phyloP scores from a whole-genome alignment of 2,797 vertebrate species.

The Benthosema pterotum region DNA sequence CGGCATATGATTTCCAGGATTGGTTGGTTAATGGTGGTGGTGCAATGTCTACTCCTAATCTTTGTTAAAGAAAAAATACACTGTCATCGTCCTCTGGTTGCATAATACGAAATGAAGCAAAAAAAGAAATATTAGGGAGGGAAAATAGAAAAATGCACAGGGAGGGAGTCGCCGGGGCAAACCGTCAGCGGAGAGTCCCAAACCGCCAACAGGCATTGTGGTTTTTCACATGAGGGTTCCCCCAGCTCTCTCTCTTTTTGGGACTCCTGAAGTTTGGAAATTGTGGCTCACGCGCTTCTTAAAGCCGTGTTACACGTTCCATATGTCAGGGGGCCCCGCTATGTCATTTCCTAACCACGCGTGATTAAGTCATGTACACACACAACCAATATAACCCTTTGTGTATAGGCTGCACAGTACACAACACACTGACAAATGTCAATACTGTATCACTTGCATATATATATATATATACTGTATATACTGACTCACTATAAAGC shows the following conservation, averaged over 20 bases:
- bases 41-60: conserved; percentile 4
- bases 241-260: conserved; percentile 26
- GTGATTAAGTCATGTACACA: conserved; percentile 49
- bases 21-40: background rate
- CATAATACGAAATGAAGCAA: background rate
- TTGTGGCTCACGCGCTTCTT: conserved; percentile 51
- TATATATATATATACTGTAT: background rate
- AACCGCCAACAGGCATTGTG: conserved; percentile 3
- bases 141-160: conserved; percentile 24
- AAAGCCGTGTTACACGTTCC: conserved; percentile 37
- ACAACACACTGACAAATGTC: background rate
- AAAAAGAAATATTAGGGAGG: conserved; percentile 18
- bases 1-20: background rate
- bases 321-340: conserved; percentile 40
- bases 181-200: conserved; percentile 11
- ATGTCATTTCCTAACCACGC: conserved; percentile 39
- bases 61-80: background rate
- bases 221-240: conserved; percentile 45
- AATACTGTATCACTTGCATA: background rate
- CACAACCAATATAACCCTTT: conserved; percentile 16
- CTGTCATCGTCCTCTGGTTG: background rate
- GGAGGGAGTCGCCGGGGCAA: conserved; percentile 11
- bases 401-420: no score
- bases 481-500: background rate
- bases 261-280: conserved; percentile 58